phyloP scores from a whole-genome alignment of 2,797 vertebrate genomes.

The Cyprinella venusta region DNA sequence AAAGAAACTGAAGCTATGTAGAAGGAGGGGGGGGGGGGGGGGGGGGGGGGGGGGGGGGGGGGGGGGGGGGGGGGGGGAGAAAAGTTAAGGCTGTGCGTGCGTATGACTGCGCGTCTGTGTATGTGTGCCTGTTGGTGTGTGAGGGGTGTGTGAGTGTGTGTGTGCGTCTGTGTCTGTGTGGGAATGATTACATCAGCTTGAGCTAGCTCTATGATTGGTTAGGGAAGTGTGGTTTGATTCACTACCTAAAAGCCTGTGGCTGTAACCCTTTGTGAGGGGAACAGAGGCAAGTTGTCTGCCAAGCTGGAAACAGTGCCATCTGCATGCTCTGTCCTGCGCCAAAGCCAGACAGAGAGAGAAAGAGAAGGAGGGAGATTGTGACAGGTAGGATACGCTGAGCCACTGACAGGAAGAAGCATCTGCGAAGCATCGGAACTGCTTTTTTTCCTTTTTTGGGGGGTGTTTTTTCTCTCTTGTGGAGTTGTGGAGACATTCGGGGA shows the following conservation, averaged over 20 bases:
- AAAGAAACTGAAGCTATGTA: constrained; percentile 58
- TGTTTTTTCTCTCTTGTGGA: constrained; percentile 59
- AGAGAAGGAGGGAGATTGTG: constrained; percentile 59
- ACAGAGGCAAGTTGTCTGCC: constrained; percentile 82
- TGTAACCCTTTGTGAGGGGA: constrained; percentile 89
- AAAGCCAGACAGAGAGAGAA: constrained; percentile 51
- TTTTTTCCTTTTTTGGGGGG: constrained; percentile 9
- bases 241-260: constrained; percentile 84
- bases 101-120: constrained; percentile 64
- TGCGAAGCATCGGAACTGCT: constrained; percentile 51
- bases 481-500: constrained; percentile 62
- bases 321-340: constrained; percentile 62
- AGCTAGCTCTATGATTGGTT: constrained; percentile 85
- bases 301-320: constrained; percentile 81
- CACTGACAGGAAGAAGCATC: constrained; percentile 54
- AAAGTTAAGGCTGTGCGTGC: constrained; percentile 55
- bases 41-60: neutral
- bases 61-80: neutral
- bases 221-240: constrained; percentile 89
- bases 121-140: constrained; percentile 41
- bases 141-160: constrained; percentile 68
- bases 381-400: constrained; percentile 72
- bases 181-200: constrained; percentile 86
- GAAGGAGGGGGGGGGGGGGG: too few species aligned
- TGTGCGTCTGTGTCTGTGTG: constrained; percentile 53